Evolutionary conservation across 2,113 vertebrate genomes (phyloP).

Genomic region (Dipodomys spectabilis): DNA sequence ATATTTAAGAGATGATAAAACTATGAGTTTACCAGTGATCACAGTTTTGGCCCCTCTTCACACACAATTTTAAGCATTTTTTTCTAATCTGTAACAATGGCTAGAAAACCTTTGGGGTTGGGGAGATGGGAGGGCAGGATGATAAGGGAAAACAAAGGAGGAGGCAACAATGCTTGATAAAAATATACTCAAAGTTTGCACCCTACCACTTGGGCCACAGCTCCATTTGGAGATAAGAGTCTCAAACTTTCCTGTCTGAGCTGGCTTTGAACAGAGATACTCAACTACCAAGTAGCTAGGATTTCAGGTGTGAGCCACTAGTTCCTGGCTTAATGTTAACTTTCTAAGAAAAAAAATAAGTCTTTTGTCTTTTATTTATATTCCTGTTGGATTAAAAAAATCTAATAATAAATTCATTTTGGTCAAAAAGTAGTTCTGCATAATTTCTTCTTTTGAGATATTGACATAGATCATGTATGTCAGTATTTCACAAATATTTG

Average conservation of each 20-base stretch:
- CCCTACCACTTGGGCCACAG: no score
- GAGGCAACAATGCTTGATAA: no score
- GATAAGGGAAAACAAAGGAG: no score
- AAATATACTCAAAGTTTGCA: no score
- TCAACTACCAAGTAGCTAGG: no score
- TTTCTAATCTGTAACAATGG: background rate
- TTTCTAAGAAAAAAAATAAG: slow-evolving; percentile 41
- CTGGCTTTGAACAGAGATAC: no score
- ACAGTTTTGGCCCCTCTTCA: slow-evolving; percentile 2
- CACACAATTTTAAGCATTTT: background rate
- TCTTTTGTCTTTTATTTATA: background rate
- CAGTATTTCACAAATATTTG: background rate
- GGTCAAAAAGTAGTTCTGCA: background rate
- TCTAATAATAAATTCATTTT: slow-evolving; percentile 8
- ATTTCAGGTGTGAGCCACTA: no score
- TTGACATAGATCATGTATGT: background rate
- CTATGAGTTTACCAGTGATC: background rate
- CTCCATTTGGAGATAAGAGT: no score
- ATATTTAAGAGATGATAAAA: slow-evolving; percentile 1
- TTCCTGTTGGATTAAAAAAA: slow-evolving; percentile 15
- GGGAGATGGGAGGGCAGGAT: no score
- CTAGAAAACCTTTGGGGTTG: no score
- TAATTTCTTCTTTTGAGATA: slow-evolving; percentile 38
- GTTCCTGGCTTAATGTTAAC: background rate
- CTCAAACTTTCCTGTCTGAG: no score